Conservation (phyloP, 2,888 invertebrate genomes). For the Merodon equestris region DNA sequence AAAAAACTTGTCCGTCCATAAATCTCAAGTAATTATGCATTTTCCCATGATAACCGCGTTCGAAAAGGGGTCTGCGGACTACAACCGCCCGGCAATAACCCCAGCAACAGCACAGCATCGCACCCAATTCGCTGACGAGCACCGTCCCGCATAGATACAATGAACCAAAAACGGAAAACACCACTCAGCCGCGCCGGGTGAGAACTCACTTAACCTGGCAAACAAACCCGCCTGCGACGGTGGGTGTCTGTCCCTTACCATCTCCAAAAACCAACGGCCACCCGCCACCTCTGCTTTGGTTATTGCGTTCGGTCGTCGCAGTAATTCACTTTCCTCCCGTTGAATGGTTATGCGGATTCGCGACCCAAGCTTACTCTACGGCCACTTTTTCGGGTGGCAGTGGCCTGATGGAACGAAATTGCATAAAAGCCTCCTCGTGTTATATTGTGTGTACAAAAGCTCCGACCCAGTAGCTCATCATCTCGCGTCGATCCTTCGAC, state of each 20-base stretch:
- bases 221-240: conserved; percentile 11
- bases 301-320: conserved; percentile 23
- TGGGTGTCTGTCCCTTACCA: too few species aligned
- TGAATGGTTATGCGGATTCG: conserved; percentile 7
- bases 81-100: not conserved
- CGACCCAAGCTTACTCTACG: not conserved
- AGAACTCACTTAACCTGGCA: conserved; percentile 55
- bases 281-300: not conserved
- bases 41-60: conserved; percentile 36
- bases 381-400: not conserved
- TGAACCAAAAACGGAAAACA: conserved; percentile 46
- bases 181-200: conserved; percentile 36
- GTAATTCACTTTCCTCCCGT: conserved; percentile 40
- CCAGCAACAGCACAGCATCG: not conserved
- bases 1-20: conserved; percentile 30
- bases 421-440: conserved; percentile 39
- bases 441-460: not conserved
- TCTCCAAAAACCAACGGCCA: too few species aligned
- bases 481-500: conserved; percentile 35
- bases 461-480: conserved; percentile 48
- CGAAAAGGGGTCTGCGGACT: conserved; percentile 5
- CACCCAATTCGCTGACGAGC: too few species aligned
- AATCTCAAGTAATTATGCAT: conserved; percentile 60
- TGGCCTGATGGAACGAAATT: conserved; percentile 31
- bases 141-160: conserved; percentile 29